These are phyloP conservation scores for Lacerta agilis DNA, from an alignment of 2,797 vertebrate genomes.

Conservation along the genomic window DNA sequence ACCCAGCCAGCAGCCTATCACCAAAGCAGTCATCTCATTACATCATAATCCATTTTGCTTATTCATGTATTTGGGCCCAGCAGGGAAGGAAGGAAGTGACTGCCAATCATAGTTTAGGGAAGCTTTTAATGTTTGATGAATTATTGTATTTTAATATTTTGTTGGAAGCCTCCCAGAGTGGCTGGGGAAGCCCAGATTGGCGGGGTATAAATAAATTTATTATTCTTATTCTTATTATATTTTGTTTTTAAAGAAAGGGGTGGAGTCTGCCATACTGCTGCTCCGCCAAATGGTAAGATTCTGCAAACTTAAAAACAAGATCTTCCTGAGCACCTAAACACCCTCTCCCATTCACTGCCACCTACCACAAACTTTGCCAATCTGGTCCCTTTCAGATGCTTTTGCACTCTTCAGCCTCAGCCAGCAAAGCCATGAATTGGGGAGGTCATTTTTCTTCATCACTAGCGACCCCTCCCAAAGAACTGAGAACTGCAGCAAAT, in stretches of 20 bases:
- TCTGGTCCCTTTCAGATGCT: background rate
- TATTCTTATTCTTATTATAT: too few species aligned
- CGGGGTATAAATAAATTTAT: too few species aligned
- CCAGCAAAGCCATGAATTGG: background rate
- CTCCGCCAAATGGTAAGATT: background rate
- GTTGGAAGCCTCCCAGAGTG: too few species aligned
- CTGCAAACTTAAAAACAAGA: background rate
- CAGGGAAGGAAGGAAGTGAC: too few species aligned
- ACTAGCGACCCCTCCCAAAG: background rate
- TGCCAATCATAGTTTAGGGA: too few species aligned
- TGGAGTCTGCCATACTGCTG: conserved; percentile 17
- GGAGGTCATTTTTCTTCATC: background rate
- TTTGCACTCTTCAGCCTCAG: too few species aligned
- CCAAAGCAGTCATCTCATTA: background rate
- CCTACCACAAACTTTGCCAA: background rate
- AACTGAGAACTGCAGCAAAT: background rate
- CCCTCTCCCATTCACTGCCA: background rate
- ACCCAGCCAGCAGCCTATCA: too few species aligned
- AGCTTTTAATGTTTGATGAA: too few species aligned
- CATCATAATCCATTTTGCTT: background rate
- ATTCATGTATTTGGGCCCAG: background rate
- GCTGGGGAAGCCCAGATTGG: too few species aligned
- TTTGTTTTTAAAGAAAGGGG: conserved; percentile 6
- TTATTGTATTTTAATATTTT: too few species aligned
- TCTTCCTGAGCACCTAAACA: too few species aligned